Evolutionary conservation across 2,888 invertebrate species (phyloP).

Genomic region (Heliconius charithonia): DNA sequence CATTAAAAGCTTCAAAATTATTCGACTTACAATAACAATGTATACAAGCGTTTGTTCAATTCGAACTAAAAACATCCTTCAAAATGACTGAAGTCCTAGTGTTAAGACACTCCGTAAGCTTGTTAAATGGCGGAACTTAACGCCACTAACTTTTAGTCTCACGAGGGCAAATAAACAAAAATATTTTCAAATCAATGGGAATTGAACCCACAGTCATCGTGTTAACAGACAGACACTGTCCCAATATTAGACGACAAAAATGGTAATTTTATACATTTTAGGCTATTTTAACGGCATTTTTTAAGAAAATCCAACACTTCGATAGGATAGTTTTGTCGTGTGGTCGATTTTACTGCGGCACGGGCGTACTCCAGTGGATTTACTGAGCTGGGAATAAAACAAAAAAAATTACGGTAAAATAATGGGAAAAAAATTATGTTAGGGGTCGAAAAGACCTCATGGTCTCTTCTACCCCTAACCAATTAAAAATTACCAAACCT

Average conservation of each 20-base stretch:
- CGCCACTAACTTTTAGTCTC: background rate
- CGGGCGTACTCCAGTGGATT: slow-evolving; percentile 73
- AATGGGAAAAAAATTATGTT: too few species aligned
- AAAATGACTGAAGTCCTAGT: background rate
- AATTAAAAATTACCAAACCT: background rate
- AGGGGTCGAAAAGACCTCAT: background rate
- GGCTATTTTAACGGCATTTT: slow-evolving; percentile 65
- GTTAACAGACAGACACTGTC: background rate
- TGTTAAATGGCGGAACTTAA: background rate
- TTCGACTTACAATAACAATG: slow-evolving; percentile 5
- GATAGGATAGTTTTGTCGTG: slow-evolving; percentile 64
- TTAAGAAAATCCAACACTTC: slow-evolving; percentile 75
- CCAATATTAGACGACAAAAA: background rate
- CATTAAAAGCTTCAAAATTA: background rate
- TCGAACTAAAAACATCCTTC: background rate
- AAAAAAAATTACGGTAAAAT: too few species aligned
- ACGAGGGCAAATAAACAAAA: background rate
- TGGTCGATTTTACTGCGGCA: slow-evolving; percentile 62
- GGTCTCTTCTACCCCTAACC: too few species aligned
- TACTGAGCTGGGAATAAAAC: slow-evolving; percentile 58
- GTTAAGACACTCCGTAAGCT: background rate
- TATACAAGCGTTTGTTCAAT: background rate
- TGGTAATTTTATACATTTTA: background rate
- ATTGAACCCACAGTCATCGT: background rate
- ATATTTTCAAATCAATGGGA: background rate